phyloP scores from a whole-genome alignment of 2,888 invertebrate genomes.

The Sphinx pinastri region DNA sequence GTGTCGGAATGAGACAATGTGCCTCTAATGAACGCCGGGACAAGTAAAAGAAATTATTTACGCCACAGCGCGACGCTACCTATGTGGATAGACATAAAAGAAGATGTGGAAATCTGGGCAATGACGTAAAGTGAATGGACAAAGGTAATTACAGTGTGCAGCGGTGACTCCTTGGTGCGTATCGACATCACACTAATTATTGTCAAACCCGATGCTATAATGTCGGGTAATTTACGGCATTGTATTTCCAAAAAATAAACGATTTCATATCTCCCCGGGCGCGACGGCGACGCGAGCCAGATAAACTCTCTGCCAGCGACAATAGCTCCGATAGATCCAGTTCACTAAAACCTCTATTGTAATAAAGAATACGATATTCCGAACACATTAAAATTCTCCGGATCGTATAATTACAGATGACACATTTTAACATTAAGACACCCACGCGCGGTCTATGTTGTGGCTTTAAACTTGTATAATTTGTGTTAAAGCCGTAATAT shows the following conservation, averaged over 20 bases:
- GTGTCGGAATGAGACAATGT: constrained; percentile 68
- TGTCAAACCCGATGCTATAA: constrained; percentile 49
- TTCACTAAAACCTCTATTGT: constrained; percentile 74
- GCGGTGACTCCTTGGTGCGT: constrained; percentile 69
- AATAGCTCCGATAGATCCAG: constrained; percentile 68
- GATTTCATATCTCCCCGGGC: constrained; percentile 31
- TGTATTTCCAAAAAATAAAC: constrained; percentile 38
- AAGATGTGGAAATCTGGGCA: constrained; percentile 77
- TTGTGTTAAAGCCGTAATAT: constrained; percentile 84
- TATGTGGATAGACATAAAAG: constrained; percentile 69
- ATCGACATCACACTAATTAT: constrained; percentile 73
- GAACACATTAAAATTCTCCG: constrained; percentile 80
- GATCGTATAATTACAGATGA: constrained; percentile 82
- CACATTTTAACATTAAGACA: constrained; percentile 82
- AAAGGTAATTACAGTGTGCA: constrained; percentile 74
- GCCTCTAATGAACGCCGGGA: constrained; percentile 73
- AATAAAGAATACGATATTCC: constrained; percentile 80
- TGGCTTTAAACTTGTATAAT: constrained; percentile 82
- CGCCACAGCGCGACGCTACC: constrained; percentile 70
- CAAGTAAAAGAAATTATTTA: constrained; percentile 77
- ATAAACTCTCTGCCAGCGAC: constrained; percentile 36
- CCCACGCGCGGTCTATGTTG: constrained; percentile 80
- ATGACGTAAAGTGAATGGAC: constrained; percentile 80
- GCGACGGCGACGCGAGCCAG: background rate
- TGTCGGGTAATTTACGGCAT: constrained; percentile 33